Evolutionary conservation across 2,797 vertebrate species (phyloP), one percentile per base, ranked within the genome.

Genomic region (Acrossocheilus fasciatus): DNA sequence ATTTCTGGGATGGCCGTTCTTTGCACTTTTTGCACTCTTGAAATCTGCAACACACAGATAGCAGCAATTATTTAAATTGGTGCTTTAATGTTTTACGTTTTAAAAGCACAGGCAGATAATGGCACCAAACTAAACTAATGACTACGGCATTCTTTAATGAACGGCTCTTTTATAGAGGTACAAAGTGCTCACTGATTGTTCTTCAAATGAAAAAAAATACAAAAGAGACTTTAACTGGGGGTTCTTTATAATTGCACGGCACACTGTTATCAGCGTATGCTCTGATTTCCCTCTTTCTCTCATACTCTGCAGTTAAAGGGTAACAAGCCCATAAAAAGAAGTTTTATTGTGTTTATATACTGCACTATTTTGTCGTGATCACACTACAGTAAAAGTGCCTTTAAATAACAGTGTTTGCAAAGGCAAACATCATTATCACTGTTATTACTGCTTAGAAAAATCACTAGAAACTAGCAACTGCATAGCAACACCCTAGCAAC

Each of bases 111-210:
- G 39, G 34, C 59, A 52, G 79, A 43, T 83, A 86, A 88, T 85
- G 82, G 79, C 75, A 82, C 54, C 75, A 85, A 85, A 86, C 77
- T 41, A 78, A 89, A 82, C 75, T 84, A 90, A 90, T 89, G 83
- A 87, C 76, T 75, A 81, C 43, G 23, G 81, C 66, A 54, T 81
- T 81, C 62, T 80, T 87, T 88, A 77, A 88, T 79, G 84, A 79
- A 72, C 12, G 4, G 36, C 23, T 82, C 50, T 83, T 50, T 86
- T 72, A 41, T 78, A 62, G 66, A n/a, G 76, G 76, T 73, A 80
- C 52, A 83, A 85, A 85, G 47, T 59, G 66, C 66, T 62, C 26
- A 2, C 77, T 64, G 41, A 81, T 84, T 80, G 52, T 70, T 72
- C 74, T 86, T 78, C 73, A 76, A 70, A 78, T 84, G 50, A 52